Conservation (phyloP, 2,113 vertebrate species). For the Thamnophis sirtalis region DNA sequence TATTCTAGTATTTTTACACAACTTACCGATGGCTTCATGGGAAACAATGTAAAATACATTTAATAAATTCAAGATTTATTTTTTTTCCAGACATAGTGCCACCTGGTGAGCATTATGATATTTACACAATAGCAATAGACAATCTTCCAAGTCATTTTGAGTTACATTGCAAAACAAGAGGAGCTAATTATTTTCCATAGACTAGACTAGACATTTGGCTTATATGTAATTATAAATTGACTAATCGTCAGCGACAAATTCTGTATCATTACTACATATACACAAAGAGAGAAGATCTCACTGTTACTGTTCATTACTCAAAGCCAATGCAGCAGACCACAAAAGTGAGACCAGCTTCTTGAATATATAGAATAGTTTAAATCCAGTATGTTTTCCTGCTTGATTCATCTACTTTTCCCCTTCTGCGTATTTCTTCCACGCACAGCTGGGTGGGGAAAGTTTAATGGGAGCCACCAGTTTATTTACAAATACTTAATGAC, state of each 20-base stretch:
- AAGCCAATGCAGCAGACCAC: not conserved
- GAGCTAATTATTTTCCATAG: not conserved
- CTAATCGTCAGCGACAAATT: not conserved
- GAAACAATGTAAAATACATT: not conserved
- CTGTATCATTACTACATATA: not conserved
- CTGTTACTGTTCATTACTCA: not conserved
- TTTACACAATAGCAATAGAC: not conserved
- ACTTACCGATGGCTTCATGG: not conserved
- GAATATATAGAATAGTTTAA: not conserved
- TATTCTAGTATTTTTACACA: not conserved
- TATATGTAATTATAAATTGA: not conserved
- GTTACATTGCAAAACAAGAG: not conserved
- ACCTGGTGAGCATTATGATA: conserved; percentile 10
- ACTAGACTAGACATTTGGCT: not conserved
- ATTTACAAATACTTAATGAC: not conserved
- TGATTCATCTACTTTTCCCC: not conserved
- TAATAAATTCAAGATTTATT: not conserved
- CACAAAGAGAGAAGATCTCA: not conserved
- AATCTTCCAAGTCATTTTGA: not conserved
- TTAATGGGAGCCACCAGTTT: not conserved
- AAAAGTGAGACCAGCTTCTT: not conserved
- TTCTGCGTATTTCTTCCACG: not conserved
- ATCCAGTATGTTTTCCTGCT: not conserved
- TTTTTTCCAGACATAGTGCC: not conserved
- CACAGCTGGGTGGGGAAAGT: not conserved